These are phyloP conservation scores for Naso thynnoides DNA, from an alignment of 2,797 vertebrate species.

Conservation along the genomic window DNA sequence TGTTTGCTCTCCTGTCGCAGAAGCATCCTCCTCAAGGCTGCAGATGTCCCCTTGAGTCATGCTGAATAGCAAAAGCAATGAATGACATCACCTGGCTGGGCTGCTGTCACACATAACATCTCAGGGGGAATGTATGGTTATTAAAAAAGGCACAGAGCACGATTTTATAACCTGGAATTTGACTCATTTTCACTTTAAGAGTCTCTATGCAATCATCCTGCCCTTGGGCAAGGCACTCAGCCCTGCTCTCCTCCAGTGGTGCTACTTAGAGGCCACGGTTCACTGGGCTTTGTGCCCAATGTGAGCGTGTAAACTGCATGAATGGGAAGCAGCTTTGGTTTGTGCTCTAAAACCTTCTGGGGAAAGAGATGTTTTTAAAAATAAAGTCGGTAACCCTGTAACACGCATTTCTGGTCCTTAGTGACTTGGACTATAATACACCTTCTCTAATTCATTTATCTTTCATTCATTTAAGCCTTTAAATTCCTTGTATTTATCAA, in stretches of 20 bases:
- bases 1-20: slow-evolving; percentile 50
- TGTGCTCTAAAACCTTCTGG: not conserved
- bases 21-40: slow-evolving; percentile 28
- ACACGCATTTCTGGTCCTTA: no score
- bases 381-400: no score
- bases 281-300: slow-evolving; percentile 27
- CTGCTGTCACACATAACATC: slow-evolving; percentile 39
- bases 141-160: slow-evolving; percentile 7
- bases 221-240: slow-evolving; percentile 27
- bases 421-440: no score
- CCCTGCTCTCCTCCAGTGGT: slow-evolving; percentile 10
- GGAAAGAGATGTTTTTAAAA: not conserved
- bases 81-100: slow-evolving; percentile 47
- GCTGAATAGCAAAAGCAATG: slow-evolving; percentile 34
- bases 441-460: no score
- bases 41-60: slow-evolving; percentile 44
- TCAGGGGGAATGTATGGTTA: slow-evolving; percentile 16
- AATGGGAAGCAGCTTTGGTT: slow-evolving; percentile 22
- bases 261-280: slow-evolving; percentile 23
- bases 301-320: slow-evolving; percentile 12
- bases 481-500: no score
- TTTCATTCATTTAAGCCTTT: no score
- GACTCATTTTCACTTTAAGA: slow-evolving; percentile 35
- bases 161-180: slow-evolving; percentile 31
- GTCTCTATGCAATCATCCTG: slow-evolving; percentile 15